These are phyloP conservation scores for Telenomus remus DNA, from an alignment of 1,140 invertebrate species.

Conservation along the genomic window DNA sequence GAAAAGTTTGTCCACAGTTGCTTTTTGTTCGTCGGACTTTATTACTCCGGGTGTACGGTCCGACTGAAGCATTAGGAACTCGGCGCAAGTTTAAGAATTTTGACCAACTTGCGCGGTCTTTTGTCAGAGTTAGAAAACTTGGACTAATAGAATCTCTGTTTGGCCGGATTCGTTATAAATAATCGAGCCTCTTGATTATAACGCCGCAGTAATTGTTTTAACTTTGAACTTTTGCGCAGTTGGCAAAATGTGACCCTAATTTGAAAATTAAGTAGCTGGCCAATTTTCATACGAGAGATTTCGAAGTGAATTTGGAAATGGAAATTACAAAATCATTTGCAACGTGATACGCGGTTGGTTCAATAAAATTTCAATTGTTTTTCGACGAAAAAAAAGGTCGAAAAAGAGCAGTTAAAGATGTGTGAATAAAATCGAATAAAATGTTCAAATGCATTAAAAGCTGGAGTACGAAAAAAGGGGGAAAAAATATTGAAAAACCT, in stretches of 20 bases:
- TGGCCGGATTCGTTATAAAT: conserved; percentile 33
- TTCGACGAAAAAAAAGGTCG: too few species aligned
- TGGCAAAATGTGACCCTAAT: background rate
- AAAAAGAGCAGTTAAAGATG: too few species aligned
- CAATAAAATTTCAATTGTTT: too few species aligned
- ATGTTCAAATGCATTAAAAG: conserved; percentile 6
- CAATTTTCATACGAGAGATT: too few species aligned
- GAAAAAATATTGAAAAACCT: conserved; percentile 42
- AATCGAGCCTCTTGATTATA: conserved; percentile 30
- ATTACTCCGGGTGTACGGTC: conserved; percentile 22
- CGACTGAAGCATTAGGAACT: conserved; percentile 39
- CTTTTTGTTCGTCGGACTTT: conserved; percentile 40
- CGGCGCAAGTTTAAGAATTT: conserved; percentile 42
- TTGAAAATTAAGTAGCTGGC: background rate
- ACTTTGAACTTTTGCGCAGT: conserved; percentile 5
- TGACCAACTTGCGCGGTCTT: conserved; percentile 31
- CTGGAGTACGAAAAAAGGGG: conserved; percentile 15
- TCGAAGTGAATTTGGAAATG: too few species aligned
- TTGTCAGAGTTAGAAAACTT: conserved; percentile 43
- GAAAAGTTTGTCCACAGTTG: conserved; percentile 27
- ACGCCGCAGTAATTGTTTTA: conserved; percentile 4
- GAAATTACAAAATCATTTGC: too few species aligned
- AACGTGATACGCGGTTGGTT: too few species aligned
- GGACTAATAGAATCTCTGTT: conserved; percentile 44
- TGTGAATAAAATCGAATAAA: too few species aligned